Evolutionary conservation across 2,888 invertebrate species (phyloP), one percentile per base, ranked within the genome.

Genomic region (Pogonocherus hispidulus): DNA sequence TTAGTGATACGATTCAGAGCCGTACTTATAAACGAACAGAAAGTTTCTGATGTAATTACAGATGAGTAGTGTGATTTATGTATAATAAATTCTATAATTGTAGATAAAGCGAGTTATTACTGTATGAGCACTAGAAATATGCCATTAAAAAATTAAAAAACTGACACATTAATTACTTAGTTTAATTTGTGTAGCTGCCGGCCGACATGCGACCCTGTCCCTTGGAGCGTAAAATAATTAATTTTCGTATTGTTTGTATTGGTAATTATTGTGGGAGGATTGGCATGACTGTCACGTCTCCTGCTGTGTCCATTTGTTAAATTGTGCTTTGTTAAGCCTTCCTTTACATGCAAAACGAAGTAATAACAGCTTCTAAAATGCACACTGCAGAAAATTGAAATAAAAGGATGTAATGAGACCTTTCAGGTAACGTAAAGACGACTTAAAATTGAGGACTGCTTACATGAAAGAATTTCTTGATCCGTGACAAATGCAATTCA

Each of bases 61-160:
- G 76, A 77, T 77, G 78, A 80, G 82, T 84, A 84, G 84, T 83
- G 84, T 84, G 83, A 84, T 84, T 79, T 83, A 81, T 83, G 83
- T 82, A 83, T 82, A 76, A 81, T 80, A 81, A 81, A 80, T 75
- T 78, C 79, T 77, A 78, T 80, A 80, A 83, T 82, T 84, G 84
- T 84, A 84, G 84, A 84, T 84, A 84, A 78, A 79, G 70, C 77
- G 79, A 81, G 81, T 82, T 81, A 83, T 81, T 62, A 83, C 72
- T 82, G 81, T 84, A 83, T 27, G 8, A 84, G 83, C 83, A 83
- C 83, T 82, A 83, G 80, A 80, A 69, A 78, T 80, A 79, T 78
- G 73, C 78, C 76, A 82, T 80, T 80, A 81, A 79, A 79, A 77
- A 75, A 72, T 80, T 83, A 81, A 80, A 83, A 78, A 77, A 76